Evolutionary conservation across 2,113 vertebrate genomes (phyloP), one percentile per base, ranked within the genome.

Genomic region (Brachyhypopomus gauderio): DNA sequence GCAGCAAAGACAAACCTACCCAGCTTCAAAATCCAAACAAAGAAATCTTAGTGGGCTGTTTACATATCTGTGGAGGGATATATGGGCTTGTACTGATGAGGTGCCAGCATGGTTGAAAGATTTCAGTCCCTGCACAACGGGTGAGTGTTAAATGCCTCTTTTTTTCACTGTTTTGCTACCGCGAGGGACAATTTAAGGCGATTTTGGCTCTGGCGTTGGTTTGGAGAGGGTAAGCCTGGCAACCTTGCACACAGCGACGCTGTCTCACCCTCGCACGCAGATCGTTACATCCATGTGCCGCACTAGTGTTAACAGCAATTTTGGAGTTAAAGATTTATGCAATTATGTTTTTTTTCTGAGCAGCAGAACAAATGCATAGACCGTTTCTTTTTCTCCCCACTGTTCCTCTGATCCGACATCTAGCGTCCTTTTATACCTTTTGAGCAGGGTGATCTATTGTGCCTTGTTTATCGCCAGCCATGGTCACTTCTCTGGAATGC

Each of bases 21-120:
- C 87, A 89, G 89, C 92, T 93, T 91, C 93, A 94, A 94, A 93
- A 94, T 93, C 93, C 93, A 95, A 95, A 96, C 95, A 96, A 95
- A 95, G 93, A 92, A 94, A 95, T 91, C 94, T 95, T 94, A 92
- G 94, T 93, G 92, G 94, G 93, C 90, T 93, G 92, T 93, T 92
- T 93, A 92, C 94, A 90, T 90, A 92, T 93, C 89, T 93, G 92
- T 92, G 89, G 88, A 90, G 90, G 89, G 89, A 90, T 91, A 90
- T 90, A 89, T 88, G 90, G 87, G 89, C 88, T 91, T 90, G 85
- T 90, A 87, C 81, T 88, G 89, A 88, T 85, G 89, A 89, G 63
- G 87, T 87, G 89, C 90, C 90, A 88, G 88, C 85, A 89, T 88
- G 87, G 78, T 82, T 91, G 85, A 83, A 80, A 84, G 88, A 87